Evolutionary conservation across 2,797 vertebrate species (phyloP).

Genomic region (Lepilemur septentrionalis): DNA sequence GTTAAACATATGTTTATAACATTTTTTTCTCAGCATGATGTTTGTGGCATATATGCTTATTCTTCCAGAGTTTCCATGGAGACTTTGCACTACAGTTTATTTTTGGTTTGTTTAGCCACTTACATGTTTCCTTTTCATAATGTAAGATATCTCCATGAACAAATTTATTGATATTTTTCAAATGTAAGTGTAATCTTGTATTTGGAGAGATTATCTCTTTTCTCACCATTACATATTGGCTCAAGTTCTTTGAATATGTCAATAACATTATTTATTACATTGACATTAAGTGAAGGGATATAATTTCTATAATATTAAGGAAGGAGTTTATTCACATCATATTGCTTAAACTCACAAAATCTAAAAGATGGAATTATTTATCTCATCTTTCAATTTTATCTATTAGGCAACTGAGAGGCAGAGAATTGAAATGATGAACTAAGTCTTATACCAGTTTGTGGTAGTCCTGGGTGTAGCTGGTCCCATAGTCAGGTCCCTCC

Average conservation of each 20-base stretch:
- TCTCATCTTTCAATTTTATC: background rate
- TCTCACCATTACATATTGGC: background rate
- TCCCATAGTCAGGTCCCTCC: background rate
- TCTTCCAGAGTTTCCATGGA: constrained; percentile 33
- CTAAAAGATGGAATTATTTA: background rate
- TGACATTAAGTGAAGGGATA: background rate
- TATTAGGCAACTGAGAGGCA: background rate
- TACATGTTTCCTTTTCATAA: background rate
- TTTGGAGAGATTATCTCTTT: background rate
- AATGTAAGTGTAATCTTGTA: background rate
- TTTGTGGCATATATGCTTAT: background rate
- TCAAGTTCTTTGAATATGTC: background rate
- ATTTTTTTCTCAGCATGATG: background rate
- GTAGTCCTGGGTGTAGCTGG: background rate
- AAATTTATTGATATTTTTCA: background rate
- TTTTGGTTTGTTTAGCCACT: constrained; percentile 41
- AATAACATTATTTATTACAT: background rate
- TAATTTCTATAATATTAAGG: background rate
- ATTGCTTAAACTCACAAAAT: background rate
- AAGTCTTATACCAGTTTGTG: background rate
- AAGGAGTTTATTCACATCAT: background rate
- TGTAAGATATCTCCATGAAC: background rate
- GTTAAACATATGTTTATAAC: background rate
- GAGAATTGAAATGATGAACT: background rate
- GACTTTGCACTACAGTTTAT: background rate